Conservation (phyloP, 2,888 invertebrate species). For the Byasa hedistus region DNA sequence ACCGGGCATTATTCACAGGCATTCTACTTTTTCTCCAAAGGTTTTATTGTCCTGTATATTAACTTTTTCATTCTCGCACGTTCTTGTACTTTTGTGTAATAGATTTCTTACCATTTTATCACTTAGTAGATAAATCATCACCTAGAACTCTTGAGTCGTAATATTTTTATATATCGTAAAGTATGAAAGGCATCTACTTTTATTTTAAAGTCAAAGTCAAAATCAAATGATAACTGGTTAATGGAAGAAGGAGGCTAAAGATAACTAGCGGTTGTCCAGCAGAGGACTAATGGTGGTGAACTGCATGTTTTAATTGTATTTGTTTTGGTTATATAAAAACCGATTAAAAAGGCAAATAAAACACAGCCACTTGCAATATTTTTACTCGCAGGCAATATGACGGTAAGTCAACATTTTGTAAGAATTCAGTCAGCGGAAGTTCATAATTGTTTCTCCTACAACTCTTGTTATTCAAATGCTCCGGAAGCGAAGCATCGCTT, state of each 20-base stretch:
- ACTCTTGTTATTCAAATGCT: conserved; percentile 29
- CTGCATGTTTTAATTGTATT: no score
- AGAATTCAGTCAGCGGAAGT: conserved; percentile 20
- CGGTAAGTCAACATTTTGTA: conserved; percentile 22
- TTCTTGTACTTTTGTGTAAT: conserved; percentile 4
- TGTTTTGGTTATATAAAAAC: no score
- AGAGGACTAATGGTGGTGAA: no score
- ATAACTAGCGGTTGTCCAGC: no score
- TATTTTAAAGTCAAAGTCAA: no score
- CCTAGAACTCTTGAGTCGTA: no score
- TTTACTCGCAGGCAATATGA: conserved; percentile 11
- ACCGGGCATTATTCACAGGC: conserved; percentile 71
- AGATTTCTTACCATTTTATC: conserved; percentile 1
- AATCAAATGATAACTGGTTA: no score
- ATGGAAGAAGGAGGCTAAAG: no score
- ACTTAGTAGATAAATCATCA: no score
- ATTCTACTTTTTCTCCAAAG: conserved; percentile 55
- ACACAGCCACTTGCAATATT: background rate
- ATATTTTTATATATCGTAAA: no score
- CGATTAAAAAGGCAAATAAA: no score
- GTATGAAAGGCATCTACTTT: no score
- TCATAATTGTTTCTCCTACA: conserved; percentile 29
- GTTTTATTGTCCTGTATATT: conserved; percentile 27
- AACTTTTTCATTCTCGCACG: conserved; percentile 41
- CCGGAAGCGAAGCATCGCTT: conserved; percentile 26